A percentile compares a stretch with the other conserved stretches of the same genome.
These are phyloP conservation scores for Sthenelais limicola DNA, from an alignment of 2,888 invertebrate species.

Conservation along the genomic window DNA sequence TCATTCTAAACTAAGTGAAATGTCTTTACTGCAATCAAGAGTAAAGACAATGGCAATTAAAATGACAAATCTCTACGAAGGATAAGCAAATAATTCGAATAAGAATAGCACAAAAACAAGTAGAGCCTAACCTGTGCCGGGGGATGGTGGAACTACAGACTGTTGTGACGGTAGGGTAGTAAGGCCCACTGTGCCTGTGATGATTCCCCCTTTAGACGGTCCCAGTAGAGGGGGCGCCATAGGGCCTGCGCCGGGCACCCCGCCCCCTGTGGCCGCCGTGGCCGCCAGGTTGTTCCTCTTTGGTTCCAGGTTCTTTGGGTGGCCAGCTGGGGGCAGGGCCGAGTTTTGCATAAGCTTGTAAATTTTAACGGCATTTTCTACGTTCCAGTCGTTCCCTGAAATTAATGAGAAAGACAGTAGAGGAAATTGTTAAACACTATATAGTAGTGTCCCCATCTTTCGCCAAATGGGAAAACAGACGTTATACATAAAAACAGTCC, in stretches of 20 bases:
- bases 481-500: no score
- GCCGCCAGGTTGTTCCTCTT: constrained; percentile 24
- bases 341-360: constrained; percentile 36
- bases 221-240: neutral
- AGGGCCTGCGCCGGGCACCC: constrained; percentile 22
- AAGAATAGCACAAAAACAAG: no score
- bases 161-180: constrained; percentile 19
- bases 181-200: constrained; percentile 21
- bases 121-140: constrained; percentile 13
- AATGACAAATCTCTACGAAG: no score
- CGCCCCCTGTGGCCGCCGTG: neutral
- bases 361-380: constrained; percentile 35
- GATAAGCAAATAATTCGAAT: no score
- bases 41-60: no score
- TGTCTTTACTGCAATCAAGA: no score
- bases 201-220: neutral
- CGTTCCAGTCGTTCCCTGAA: constrained; percentile 28
- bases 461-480: no score
- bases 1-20: no score
- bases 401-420: no score
- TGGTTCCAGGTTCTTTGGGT: constrained; percentile 31
- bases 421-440: no score
- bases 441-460: no score
- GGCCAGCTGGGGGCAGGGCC: constrained; percentile 34
- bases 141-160: constrained; percentile 8